Conservation (phyloP, 1,140 invertebrate genomes). For the Bombus breviceps region DNA sequence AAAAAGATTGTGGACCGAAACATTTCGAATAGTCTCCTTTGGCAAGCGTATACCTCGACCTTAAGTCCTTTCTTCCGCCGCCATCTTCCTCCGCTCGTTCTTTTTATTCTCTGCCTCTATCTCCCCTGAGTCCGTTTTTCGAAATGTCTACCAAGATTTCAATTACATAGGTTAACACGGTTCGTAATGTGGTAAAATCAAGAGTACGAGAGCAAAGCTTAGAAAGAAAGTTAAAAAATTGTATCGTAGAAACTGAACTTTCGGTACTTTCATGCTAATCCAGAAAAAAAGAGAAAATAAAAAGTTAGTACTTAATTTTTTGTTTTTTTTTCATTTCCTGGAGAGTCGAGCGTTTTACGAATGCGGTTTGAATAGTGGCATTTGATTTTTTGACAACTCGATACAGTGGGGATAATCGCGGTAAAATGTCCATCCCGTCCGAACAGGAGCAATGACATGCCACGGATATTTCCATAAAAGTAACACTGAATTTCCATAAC, state of each 20-base stretch:
- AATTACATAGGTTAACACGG: no score
- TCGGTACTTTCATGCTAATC: no score
- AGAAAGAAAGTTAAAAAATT: no score
- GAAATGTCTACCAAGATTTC: no score
- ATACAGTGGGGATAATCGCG: neutral
- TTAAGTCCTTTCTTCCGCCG: neutral
- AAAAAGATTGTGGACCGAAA: slow-evolving; percentile 14
- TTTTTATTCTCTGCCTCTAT: neutral
- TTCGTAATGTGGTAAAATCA: no score
- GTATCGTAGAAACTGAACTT: no score
- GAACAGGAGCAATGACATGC: neutral
- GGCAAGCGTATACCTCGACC: neutral
- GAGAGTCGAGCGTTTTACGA: neutral
- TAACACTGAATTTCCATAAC: slow-evolving; percentile 24
- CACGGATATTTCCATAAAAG: slow-evolving; percentile 24
- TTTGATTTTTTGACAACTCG: neutral
- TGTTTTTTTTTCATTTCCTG: neutral
- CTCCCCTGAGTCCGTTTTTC: neutral
- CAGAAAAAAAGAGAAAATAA: neutral
- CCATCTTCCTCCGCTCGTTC: neutral
- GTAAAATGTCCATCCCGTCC: neutral
- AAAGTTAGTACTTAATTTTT: neutral
- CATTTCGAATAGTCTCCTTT: slow-evolving; percentile 38
- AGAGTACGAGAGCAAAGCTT: no score
- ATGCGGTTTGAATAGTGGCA: no score